phyloP scores from a whole-genome alignment of 2,797 vertebrate species.

The Eulemur coronatus region DNA sequence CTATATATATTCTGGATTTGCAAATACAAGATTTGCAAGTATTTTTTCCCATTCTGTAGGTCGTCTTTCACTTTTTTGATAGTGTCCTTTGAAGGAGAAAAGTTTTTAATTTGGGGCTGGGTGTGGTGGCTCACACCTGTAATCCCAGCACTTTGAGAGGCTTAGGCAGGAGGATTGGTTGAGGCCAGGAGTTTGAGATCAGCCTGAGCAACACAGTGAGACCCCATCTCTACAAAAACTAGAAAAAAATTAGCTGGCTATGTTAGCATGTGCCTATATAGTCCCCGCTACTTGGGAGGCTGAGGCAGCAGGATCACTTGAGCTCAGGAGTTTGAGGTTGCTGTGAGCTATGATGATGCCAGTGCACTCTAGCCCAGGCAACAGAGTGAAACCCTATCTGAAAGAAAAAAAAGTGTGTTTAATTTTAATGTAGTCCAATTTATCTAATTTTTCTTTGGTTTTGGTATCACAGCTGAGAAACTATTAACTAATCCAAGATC shows the following conservation, averaged over 20 bases:
- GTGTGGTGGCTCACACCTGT: not conserved
- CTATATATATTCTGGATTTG: not conserved
- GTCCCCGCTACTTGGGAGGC: not conserved
- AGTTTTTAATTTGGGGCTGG: not conserved
- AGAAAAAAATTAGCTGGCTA: not conserved
- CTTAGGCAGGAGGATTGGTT: not conserved
- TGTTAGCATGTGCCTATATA: not conserved
- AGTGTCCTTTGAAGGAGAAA: not conserved
- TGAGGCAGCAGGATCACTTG: not conserved
- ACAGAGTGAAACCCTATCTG: not conserved
- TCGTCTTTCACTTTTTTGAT: not conserved
- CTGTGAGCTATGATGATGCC: not conserved
- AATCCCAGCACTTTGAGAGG: not conserved
- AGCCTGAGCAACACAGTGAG: not conserved
- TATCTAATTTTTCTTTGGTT: not conserved
- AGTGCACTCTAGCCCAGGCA: not conserved
- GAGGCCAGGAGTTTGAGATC: not conserved
- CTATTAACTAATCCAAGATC: not conserved
- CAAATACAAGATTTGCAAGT: not conserved
- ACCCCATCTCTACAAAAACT: not conserved
- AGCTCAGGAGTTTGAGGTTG: not conserved
- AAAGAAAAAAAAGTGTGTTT: not conserved
- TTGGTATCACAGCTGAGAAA: conserved; percentile 23
- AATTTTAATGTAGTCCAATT: not conserved
- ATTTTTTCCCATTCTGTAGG: not conserved